Evolutionary conservation across 2,797 vertebrate species (phyloP).

Genomic region (Phalloptychus januarius): DNA sequence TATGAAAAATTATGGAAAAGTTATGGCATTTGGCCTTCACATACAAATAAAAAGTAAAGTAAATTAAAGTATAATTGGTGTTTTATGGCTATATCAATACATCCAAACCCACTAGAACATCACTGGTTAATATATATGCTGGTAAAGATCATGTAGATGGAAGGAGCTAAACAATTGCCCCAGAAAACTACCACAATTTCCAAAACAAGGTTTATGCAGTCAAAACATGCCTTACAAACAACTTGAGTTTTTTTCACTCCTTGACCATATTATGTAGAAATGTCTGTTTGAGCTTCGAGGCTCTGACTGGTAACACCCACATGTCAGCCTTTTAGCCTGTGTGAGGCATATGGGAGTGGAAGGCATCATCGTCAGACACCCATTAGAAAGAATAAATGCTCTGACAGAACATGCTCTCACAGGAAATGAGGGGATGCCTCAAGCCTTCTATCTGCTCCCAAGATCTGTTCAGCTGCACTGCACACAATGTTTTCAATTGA

Average conservation of each 20-base stretch:
- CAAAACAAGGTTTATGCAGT: not conserved
- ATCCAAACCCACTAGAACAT: not conserved
- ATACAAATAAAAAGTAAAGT: not conserved
- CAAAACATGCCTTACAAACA: not conserved
- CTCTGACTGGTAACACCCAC: conserved; percentile 45
- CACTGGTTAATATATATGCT: not conserved
- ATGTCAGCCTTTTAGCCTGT: conserved; percentile 58
- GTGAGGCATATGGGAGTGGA: conserved; percentile 45
- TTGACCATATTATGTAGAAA: conserved; percentile 31
- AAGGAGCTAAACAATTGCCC: not conserved
- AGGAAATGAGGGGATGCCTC: conserved; percentile 53
- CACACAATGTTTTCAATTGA: conserved; percentile 78
- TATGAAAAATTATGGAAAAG: not conserved
- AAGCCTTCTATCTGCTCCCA: conserved; percentile 66
- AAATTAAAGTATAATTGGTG: not conserved
- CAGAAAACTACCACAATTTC: not conserved
- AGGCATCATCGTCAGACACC: conserved; percentile 45
- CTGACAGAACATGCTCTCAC: conserved; percentile 53
- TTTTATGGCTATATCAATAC: not conserved
- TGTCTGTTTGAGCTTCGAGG: conserved; percentile 25
- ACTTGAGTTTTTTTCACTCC: not conserved
- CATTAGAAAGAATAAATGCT: conserved; percentile 64
- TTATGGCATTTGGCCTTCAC: not conserved
- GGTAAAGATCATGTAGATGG: not conserved
- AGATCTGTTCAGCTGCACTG: conserved; percentile 69